Conservation (phyloP, 1,140 invertebrate species). For the Pogonus chalceus region DNA sequence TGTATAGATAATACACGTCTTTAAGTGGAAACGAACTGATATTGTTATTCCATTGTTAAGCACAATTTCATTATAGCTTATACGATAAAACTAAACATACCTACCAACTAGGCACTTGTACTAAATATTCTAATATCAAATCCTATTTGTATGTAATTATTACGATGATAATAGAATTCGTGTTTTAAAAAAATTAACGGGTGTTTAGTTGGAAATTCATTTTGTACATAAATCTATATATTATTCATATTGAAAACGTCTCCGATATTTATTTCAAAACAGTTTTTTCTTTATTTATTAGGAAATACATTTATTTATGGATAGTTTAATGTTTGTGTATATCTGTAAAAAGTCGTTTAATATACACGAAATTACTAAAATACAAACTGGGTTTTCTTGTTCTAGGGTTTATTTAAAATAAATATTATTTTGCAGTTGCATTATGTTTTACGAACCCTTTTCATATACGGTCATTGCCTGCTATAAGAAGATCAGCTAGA, state of each 20-base stretch:
- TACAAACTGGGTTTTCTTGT: neutral
- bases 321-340: conserved; percentile 5
- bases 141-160: neutral
- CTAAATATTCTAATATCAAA: conserved; percentile 1
- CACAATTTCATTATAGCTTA: neutral
- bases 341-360: conserved; percentile 6
- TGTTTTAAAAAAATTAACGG: neutral
- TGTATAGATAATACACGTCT: neutral
- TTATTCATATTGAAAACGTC: neutral
- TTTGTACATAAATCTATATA: neutral
- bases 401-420: neutral
- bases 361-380: neutral
- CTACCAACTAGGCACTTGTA: conserved; percentile 1
- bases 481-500: no score
- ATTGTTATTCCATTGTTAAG: conserved; percentile 1
- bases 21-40: neutral
- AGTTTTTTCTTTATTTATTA: neutral
- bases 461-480: no score
- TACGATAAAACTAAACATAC: neutral
- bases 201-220: neutral
- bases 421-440: neutral
- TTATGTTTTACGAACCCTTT: no score
- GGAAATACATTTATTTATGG: neutral
- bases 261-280: neutral
- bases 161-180: neutral